Evolutionary conservation across 2,888 invertebrate genomes (phyloP), one percentile per base, ranked within the genome.

Genomic region (Tortrix viridana): DNA sequence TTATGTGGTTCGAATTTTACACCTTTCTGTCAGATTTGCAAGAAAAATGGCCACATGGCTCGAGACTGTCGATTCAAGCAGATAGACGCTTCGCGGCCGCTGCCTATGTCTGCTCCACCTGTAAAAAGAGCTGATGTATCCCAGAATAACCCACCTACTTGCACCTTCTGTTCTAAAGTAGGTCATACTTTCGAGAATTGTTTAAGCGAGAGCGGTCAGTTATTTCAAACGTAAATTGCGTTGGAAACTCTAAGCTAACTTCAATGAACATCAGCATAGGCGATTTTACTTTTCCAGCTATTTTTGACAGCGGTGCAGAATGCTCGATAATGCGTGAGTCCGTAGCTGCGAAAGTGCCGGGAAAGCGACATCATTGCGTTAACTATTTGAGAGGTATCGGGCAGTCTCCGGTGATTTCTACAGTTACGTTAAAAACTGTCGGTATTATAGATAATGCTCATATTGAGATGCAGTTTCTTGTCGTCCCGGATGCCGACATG

Each of bases 291-390:
- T 26, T 74, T 0, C 22, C 52, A 1, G 65, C 74, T 0, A 48
- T 75, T 0, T 76, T 77, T 47, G 75, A 77, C 26, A 76, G 75
- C 16, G 74, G 0, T 71, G 75, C 1, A 61, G 72, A 0, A n/a
- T n/a, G n/a, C n/a, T n/a, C n/a, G n/a, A n/a, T n/a, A n/a, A n/a
- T n/a, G n/a, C n/a, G n/a, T n/a, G 74, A 74, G 37, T 71, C 74
- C 0, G 0, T 76, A 0, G 75, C 74, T 0, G 52, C 60, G 0
- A 62, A 59, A 37, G n/a, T 79, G 47, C 74, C 75, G 0, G 76
- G 75, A 0, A 44, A 66, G 65, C 44, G 73, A 55, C 19, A 2
- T 6, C 0, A 62, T 4, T 19, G 0, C 0, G 70, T 70, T 0
- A 72, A 59, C 7, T 69, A 69, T 37, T 65, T 75, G 26, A 69